These are phyloP conservation scores for Diachasma alloeum DNA, from an alignment of 1,140 invertebrate genomes.

Conservation along the genomic window DNA sequence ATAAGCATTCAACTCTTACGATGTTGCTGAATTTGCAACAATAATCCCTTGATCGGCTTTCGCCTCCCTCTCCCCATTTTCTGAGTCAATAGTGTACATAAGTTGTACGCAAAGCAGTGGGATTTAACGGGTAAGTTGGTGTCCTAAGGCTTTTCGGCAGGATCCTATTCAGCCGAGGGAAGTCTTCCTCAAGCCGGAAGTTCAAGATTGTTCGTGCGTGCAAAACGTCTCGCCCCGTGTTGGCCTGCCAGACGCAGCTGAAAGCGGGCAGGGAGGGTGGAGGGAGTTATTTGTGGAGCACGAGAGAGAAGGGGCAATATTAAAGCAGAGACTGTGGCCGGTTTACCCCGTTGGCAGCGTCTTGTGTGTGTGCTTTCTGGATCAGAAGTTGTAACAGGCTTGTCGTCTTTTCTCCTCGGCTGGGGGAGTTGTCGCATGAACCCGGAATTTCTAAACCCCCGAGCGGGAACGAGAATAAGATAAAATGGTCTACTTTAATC, in stretches of 20 bases:
- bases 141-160: neutral
- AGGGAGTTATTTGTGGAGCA: neutral
- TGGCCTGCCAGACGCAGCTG: neutral
- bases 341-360: neutral
- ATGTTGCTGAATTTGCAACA: neutral
- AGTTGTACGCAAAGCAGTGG: constrained; percentile 1
- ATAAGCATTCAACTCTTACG: neutral
- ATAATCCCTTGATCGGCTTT: constrained; percentile 2
- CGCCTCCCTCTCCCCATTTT: neutral
- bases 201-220: constrained; percentile 7
- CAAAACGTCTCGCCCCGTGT: neutral
- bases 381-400: neutral
- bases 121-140: neutral
- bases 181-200: neutral
- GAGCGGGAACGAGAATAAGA: neutral
- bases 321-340: neutral
- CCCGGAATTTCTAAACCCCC: neutral
- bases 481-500: neutral
- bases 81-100: neutral
- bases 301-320: neutral
- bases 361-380: neutral
- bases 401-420: neutral
- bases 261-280: neutral
- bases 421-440: neutral
- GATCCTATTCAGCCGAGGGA: neutral